Conservation (phyloP, 2,888 invertebrate genomes). For the Tachystola acroxantha region DNA sequence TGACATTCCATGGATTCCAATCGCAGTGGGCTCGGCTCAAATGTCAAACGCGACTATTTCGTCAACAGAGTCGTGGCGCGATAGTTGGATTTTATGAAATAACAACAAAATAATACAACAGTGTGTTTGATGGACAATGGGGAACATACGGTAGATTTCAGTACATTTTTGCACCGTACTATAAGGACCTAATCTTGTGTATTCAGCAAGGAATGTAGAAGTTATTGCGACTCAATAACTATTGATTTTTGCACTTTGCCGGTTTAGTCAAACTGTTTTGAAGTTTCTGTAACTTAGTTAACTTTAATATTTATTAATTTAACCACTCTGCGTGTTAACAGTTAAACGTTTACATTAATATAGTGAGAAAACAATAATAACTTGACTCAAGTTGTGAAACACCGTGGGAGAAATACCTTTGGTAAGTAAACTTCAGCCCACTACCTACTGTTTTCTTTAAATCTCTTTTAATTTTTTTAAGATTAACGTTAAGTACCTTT, state of each 20-base stretch:
- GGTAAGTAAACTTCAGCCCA: slow-evolving; percentile 37
- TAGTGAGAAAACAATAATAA: slow-evolving; percentile 30
- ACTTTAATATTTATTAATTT: slow-evolving; percentile 30
- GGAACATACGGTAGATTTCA: slow-evolving; percentile 55
- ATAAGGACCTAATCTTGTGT: slow-evolving; percentile 45
- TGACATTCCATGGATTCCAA: slow-evolving; percentile 82
- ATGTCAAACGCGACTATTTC: slow-evolving; percentile 83
- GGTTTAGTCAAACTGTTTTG: slow-evolving; percentile 58
- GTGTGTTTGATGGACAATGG: slow-evolving; percentile 64
- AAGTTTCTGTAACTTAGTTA: slow-evolving; percentile 45
- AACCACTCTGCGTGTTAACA: slow-evolving; percentile 18
- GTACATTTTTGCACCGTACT: slow-evolving; percentile 49
- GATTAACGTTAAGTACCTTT: background rate
- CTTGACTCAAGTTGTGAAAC: slow-evolving; percentile 41
- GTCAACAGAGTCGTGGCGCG: slow-evolving; percentile 77
- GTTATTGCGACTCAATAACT: slow-evolving; percentile 56
- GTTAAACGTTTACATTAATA: slow-evolving; percentile 23
- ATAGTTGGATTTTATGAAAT: slow-evolving; percentile 74
- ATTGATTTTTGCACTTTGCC: slow-evolving; percentile 73
- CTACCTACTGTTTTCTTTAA: slow-evolving; percentile 9
- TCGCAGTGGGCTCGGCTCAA: slow-evolving; percentile 84
- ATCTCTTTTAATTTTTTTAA: background rate
- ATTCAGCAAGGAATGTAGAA: slow-evolving; percentile 37
- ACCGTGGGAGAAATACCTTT: slow-evolving; percentile 49
- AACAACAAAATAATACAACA: slow-evolving; percentile 66